A percentile compares a stretch with the other conserved stretches of the same genome.
These are phyloP conservation scores for Pseudochirops corinnae DNA, from an alignment of 2,797 vertebrate species.

Conservation along the genomic window DNA sequence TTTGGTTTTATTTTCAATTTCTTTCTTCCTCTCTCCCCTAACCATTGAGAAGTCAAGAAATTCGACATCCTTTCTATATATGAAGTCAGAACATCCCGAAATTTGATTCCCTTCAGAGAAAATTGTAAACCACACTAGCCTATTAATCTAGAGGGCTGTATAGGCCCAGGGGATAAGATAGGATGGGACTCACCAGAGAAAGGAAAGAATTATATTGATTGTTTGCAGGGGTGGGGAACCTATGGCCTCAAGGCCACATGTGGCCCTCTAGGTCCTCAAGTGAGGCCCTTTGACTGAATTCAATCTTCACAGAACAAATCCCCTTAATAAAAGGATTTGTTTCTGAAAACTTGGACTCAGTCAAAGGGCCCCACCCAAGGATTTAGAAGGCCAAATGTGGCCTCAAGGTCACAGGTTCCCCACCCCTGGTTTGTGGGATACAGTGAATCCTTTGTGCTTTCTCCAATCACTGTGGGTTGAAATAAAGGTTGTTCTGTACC, in stretches of 20 bases:
- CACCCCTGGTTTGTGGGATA: neutral
- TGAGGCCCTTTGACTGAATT: no score
- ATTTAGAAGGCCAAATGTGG: no score
- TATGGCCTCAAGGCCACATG: no score
- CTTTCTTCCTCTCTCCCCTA: neutral
- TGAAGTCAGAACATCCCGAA: neutral
- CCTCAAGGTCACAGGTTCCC: no score
- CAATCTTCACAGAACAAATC: no score
- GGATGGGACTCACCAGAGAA: neutral
- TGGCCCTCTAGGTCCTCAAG: no score
- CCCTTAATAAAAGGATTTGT: no score
- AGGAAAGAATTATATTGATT: neutral
- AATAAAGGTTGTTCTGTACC: neutral
- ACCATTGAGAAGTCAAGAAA: neutral
- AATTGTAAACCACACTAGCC: neutral
- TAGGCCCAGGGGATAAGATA: neutral
- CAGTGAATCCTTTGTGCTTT: neutral
- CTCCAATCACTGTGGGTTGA: neutral
- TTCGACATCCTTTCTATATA: neutral
- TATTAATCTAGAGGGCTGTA: neutral
- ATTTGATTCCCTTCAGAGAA: neutral
- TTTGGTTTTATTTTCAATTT: neutral
- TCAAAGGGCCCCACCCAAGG: no score
- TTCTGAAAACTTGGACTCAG: no score
- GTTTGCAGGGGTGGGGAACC: neutral